These are phyloP conservation scores for Berghia stephanieae DNA, from an alignment of 1,140 invertebrate genomes.

Conservation along the genomic window DNA sequence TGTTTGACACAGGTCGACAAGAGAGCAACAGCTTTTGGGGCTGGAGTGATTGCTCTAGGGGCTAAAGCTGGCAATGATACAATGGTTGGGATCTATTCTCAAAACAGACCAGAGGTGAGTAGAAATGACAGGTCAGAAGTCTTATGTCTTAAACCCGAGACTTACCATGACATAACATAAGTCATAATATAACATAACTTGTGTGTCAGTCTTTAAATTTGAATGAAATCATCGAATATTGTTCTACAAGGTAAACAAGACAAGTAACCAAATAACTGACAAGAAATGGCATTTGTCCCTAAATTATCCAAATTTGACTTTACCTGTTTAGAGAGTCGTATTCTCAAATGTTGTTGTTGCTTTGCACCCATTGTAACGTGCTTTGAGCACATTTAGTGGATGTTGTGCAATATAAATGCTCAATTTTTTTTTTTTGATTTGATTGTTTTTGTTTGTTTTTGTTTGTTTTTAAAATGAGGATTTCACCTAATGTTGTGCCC, in stretches of 20 bases:
- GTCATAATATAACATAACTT: not conserved
- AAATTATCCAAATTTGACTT: not conserved
- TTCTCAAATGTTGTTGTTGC: not conserved
- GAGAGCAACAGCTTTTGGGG: conserved; percentile 46
- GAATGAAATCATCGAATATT: not conserved
- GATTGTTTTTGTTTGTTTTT: too few relatives aligned
- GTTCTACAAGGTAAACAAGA: too few relatives aligned
- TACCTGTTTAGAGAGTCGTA: not conserved
- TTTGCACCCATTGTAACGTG: too few relatives aligned
- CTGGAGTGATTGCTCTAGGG: conserved; percentile 48
- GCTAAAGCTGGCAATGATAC: conserved; percentile 45
- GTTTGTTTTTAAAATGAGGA: too few relatives aligned
- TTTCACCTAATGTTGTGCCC: too few relatives aligned
- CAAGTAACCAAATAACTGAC: not conserved
- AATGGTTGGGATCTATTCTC: conserved; percentile 62
- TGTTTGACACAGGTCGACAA: conserved; percentile 52
- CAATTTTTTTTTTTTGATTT: too few relatives aligned
- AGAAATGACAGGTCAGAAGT: not conserved
- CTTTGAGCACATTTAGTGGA: too few relatives aligned
- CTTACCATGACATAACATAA: not conserved
- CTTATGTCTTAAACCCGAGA: not conserved
- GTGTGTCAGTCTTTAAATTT: not conserved
- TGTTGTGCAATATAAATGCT: too few relatives aligned
- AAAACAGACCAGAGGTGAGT: conserved; percentile 61
- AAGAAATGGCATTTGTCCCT: not conserved